Base-by-base conservation (phyloP, 2,113 vertebrate genomes). In the Micronycteris hirsuta region DNA sequence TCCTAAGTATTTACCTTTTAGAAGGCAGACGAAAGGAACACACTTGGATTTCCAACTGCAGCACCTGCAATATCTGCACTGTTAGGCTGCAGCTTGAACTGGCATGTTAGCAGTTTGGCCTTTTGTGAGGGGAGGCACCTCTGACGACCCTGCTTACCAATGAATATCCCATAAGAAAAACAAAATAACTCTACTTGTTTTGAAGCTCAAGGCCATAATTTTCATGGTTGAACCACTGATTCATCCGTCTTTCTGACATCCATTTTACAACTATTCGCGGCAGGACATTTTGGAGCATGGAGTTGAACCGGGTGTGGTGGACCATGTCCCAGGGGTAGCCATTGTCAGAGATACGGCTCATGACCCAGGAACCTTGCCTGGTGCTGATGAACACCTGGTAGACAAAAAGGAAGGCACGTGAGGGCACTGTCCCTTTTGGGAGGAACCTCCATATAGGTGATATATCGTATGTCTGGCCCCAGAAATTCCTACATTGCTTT, bases 341-440 rank as follows among this genome's bases (percentile, higher is more conserved):
- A 31, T 89, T 89, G 31, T 70, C 83, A 1, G 96, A 98, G 97
- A 99, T 96, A 15, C 98, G 98, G 80, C 99, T 95, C 0, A 98
- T 22, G 65, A 99, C 98, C 99, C 99, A 99, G 36, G 98, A 94
- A 0, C 99, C 99, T 4, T 98, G 70, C 22, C 99, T 98, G 28
- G 98, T 99, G 96, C 99, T 99, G 86, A 99, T 96, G 91, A 99
- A 99, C 0, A 99, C 99, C 99, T 99, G 95, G 31, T 17, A 85
- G 78, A 36, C 61, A 96, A 49, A 96, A 70, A 49, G n/a, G 52
- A 84, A 71, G 47, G 33, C 8, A 92, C 56, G 1, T 47, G 12
- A 61, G n/a, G 52, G 20, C 14, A 36, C 41, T n/a, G 20, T 81
- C 14, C 7, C 22, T n/a, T 65, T 38, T 8, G 31, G 54, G 19